Conservation (phyloP, 2,113 vertebrate genomes). For the Phyllostomus hastatus region DNA sequence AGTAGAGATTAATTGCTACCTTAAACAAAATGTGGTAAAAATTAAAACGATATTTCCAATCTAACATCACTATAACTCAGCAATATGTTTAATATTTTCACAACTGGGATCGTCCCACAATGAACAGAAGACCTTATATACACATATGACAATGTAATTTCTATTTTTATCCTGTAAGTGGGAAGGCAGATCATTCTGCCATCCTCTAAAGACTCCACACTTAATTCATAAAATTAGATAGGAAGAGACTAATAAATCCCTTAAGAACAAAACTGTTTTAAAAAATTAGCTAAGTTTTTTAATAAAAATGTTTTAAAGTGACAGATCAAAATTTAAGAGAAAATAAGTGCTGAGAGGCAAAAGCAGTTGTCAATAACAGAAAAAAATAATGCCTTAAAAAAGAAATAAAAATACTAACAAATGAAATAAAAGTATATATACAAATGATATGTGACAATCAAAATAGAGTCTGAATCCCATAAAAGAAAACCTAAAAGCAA, state of each 20-base stretch:
- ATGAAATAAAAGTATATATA: neutral
- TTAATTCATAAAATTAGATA: constrained; percentile 24
- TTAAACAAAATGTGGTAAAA: constrained; percentile 52
- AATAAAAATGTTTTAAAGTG: constrained; percentile 39
- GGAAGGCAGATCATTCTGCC: neutral
- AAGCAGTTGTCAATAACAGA: neutral
- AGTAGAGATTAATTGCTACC: neutral
- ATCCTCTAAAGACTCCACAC: neutral
- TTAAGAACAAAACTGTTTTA: neutral
- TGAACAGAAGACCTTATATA: neutral
- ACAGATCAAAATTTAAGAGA: constrained; percentile 27
- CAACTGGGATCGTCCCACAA: neutral
- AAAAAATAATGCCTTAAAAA: constrained; percentile 11
- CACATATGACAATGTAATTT: neutral
- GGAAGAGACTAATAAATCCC: neutral
- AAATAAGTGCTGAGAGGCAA: neutral
- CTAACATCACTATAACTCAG: constrained; percentile 6
- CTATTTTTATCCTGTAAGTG: neutral
- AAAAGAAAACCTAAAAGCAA: neutral
- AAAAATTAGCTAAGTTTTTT: neutral
- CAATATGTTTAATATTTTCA: neutral
- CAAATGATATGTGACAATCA: neutral
- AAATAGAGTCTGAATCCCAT: neutral
- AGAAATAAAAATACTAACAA: neutral
- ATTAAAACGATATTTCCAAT: constrained; percentile 43